phyloP scores from a whole-genome alignment of 2,888 invertebrate species.

The Charanyca ferruginea region DNA sequence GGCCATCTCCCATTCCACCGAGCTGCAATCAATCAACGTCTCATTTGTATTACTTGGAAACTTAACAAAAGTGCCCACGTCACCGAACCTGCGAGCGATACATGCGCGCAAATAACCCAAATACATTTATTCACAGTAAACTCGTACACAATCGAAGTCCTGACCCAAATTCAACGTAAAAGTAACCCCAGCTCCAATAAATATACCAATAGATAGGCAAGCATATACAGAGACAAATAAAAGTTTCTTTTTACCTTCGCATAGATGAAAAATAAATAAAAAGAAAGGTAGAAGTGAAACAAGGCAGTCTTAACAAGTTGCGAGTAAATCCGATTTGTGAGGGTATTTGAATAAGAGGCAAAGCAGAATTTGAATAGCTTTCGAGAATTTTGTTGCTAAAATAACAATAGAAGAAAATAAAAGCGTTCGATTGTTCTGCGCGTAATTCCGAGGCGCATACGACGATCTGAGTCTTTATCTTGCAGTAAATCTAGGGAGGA shows the following conservation, averaged over 20 bases:
- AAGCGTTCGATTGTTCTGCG: constrained; percentile 55
- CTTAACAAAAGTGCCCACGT: constrained; percentile 36
- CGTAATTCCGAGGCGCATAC: constrained; percentile 40
- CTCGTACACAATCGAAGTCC: constrained; percentile 37
- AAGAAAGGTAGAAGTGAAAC: constrained; percentile 80
- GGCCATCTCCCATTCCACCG: too few relatives aligned
- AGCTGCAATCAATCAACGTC: constrained; percentile 45
- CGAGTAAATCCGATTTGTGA: constrained; percentile 86
- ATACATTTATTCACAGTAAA: constrained; percentile 50
- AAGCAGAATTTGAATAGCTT: constrained; percentile 68
- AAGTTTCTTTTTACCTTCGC: constrained; percentile 62
- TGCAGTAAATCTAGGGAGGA: constrained; percentile 22
- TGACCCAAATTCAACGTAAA: constrained; percentile 55
- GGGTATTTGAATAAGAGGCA: constrained; percentile 87
- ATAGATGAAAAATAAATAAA: constrained; percentile 76
- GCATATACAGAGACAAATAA: constrained; percentile 55
- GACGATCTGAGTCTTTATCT: constrained; percentile 42
- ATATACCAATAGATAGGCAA: constrained; percentile 1
- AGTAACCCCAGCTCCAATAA: constrained; percentile 12
- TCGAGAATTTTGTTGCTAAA: constrained; percentile 65
- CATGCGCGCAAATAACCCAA: constrained; percentile 29
- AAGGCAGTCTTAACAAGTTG: constrained; percentile 87
- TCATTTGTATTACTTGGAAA: constrained; percentile 35
- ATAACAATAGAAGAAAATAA: constrained; percentile 66
- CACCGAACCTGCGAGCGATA: constrained; percentile 13